Conservation (phyloP, 1,140 invertebrate genomes). For the Drosophila kikkawai region DNA sequence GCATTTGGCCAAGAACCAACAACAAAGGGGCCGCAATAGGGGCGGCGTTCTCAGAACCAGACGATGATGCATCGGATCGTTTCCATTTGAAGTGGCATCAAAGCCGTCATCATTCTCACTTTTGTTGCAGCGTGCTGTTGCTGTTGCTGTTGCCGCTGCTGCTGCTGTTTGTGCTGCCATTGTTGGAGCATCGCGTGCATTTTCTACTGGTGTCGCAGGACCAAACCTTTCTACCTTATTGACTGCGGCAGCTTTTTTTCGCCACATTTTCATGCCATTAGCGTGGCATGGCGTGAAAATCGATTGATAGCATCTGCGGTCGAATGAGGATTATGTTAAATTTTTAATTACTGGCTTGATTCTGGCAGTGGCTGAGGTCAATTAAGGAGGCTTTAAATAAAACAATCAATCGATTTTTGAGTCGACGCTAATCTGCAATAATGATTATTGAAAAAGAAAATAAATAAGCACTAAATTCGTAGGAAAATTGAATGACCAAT, state of each 20-base stretch:
- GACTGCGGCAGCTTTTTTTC: conserved; percentile 28
- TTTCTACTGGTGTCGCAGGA: conserved; percentile 30
- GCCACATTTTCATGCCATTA: conserved; percentile 49
- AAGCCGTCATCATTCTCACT: conserved; percentile 53
- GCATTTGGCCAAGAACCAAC: conserved; percentile 44
- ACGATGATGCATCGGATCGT: conserved; percentile 56
- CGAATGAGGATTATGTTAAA: conserved; percentile 27
- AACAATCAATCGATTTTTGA: conserved; percentile 19
- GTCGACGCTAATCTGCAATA: no score
- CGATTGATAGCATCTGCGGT: conserved; percentile 50
- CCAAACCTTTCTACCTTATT: conserved; percentile 33
- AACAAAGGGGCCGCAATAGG: conserved; percentile 37
- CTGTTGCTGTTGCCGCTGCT: neutral
- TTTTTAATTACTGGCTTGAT: conserved; percentile 34
- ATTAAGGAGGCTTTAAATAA: conserved; percentile 24
- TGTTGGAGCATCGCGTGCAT: conserved; percentile 7
- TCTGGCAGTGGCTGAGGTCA: conserved; percentile 13
- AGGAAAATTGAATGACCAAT: neutral
- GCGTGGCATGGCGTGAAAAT: conserved; percentile 47
- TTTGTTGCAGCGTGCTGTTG: conserved; percentile 24
- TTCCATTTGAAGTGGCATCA: conserved; percentile 72
- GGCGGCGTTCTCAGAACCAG: conserved; percentile 27
- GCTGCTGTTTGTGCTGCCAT: conserved; percentile 1
- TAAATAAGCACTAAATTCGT: neutral
- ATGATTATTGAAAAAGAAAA: neutral